These are phyloP conservation scores for Noturus placidus DNA, from an alignment of 2,113 vertebrate species.

Conservation along the genomic window DNA sequence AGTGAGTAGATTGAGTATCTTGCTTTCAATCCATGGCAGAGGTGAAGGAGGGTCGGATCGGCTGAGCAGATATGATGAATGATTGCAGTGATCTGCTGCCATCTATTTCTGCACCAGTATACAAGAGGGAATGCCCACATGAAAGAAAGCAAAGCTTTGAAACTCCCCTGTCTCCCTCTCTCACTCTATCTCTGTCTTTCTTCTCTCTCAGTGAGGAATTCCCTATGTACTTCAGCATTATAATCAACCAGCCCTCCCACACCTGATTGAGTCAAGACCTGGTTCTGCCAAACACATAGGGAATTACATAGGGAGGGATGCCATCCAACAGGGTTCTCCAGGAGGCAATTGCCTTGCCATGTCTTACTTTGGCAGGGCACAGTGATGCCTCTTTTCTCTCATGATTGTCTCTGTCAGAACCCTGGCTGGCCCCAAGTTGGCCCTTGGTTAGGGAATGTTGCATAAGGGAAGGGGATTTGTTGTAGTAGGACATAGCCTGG, in stretches of 20 bases:
- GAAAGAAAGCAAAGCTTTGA: constrained; percentile 62
- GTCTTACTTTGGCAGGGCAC: constrained; percentile 71
- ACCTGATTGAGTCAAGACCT: constrained; percentile 73
- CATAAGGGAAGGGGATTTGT: constrained; percentile 60
- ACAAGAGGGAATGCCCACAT: constrained; percentile 73
- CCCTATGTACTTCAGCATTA: constrained; percentile 71
- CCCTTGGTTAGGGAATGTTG: constrained; percentile 49
- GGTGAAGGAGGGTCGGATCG: constrained; percentile 67
- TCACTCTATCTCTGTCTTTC: constrained; percentile 17
- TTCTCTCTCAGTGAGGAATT: constrained; percentile 64
- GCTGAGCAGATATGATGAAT: constrained; percentile 67
- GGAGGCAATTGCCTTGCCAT: constrained; percentile 70
- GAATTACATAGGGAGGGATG: constrained; percentile 76
- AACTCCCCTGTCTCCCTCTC: constrained; percentile 2
- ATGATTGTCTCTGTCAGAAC: constrained; percentile 63
- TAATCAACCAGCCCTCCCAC: constrained; percentile 68
- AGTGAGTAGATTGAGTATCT: constrained; percentile 51
- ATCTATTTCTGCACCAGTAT: constrained; percentile 70
- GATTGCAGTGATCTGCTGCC: constrained; percentile 70
- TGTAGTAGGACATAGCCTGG: constrained; percentile 63
- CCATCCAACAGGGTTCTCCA: constrained; percentile 76
- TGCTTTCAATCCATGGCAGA: constrained; percentile 65
- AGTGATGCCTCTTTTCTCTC: constrained; percentile 68
- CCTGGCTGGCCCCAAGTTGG: constrained; percentile 72
- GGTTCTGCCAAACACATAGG: constrained; percentile 70